Base-by-base conservation (phyloP, 2,888 invertebrate species). In the Mechanitis mazaeus region DNA sequence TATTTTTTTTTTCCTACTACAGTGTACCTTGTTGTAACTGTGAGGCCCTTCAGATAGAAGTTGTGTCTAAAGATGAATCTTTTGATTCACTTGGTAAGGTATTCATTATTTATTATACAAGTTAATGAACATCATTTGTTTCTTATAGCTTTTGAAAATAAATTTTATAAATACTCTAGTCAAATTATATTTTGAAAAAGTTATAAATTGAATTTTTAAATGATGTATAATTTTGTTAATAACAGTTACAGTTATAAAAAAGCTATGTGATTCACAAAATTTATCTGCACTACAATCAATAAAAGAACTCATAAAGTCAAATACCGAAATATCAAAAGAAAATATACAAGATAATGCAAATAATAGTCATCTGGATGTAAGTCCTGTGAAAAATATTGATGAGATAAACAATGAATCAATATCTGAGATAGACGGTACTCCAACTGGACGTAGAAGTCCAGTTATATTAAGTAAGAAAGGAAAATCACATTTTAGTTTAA, bases 401-500 rank as follows among this genome's bases (percentile, higher is more conserved):
- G 67, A 60, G 11, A 20, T 55, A 69, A 3, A 74, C 62, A 81
- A 86, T 60, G 80, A 81, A 12, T 84, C 85, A 0, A 38, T 80
- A 1, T 80, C 79, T 3, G 87, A 87, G 66, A 87, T 87, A 60
- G 85, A 85, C 61, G 81, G 80, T 0, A 86, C 87, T 0, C 85
- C 87, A 0, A 80, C 80, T 0, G 87, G 87, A 1, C 75, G 84
- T 0, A 77, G 63, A 0, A 90, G 90, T 66, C 90, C 90, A 7
- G 84, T 90, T 58, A 81, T 90, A 71, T 75, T 69, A 7, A 73
- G 72, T 3, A 85, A 77, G 64, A 84, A 79, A 64, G n/a, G 71
- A 0, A 80, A 70, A 45, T 74, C 55, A 45, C 64, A 55, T 20
- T 59, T 67, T n/a, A 47, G 68, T 50, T 2, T 68, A 20, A 77